A percentile compares a stretch with the other conserved stretches of the same genome.
Conservation (phyloP, 2,797 vertebrate genomes). For the Sternarchorhynchus goeldii region DNA sequence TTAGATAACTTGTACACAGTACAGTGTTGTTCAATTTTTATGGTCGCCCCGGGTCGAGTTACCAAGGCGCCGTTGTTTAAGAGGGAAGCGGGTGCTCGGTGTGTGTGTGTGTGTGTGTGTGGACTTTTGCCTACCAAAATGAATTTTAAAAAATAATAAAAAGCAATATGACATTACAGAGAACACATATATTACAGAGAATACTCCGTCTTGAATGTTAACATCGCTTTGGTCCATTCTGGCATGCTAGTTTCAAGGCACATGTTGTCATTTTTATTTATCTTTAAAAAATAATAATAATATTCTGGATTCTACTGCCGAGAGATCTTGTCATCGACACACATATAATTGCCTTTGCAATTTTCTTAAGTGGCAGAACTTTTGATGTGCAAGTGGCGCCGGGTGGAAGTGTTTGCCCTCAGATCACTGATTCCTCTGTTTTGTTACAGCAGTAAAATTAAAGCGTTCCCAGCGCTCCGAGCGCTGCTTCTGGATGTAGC, state of each 20-base stretch:
- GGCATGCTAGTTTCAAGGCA: background rate
- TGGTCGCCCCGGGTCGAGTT: constrained; percentile 51
- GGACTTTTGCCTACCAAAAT: background rate
- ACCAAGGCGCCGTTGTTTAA: constrained; percentile 36
- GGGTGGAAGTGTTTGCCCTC: constrained; percentile 43
- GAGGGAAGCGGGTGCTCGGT: constrained; percentile 31
- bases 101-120: background rate
- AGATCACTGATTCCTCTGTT: too few species aligned
- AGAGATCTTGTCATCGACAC: constrained; percentile 55
- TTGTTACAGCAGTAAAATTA: too few species aligned
- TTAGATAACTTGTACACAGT: constrained; percentile 8
- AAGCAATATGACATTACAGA: background rate
- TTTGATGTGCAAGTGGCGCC: constrained; percentile 59
- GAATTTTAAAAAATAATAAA: background rate
- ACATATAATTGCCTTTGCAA: constrained; percentile 51
- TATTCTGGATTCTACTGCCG: constrained; percentile 28
- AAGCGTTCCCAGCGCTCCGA: too few species aligned
- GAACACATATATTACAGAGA: background rate
- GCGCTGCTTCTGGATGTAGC: too few species aligned
- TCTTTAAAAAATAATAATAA: background rate
- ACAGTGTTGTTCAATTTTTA: constrained; percentile 35
- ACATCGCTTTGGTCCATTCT: background rate
- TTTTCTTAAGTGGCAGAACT: constrained; percentile 52
- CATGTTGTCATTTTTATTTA: constrained; percentile 10
- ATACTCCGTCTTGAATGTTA: background rate